Evolutionary conservation across 2,888 invertebrate species (phyloP).

Genomic region (Nysson spinosus): DNA sequence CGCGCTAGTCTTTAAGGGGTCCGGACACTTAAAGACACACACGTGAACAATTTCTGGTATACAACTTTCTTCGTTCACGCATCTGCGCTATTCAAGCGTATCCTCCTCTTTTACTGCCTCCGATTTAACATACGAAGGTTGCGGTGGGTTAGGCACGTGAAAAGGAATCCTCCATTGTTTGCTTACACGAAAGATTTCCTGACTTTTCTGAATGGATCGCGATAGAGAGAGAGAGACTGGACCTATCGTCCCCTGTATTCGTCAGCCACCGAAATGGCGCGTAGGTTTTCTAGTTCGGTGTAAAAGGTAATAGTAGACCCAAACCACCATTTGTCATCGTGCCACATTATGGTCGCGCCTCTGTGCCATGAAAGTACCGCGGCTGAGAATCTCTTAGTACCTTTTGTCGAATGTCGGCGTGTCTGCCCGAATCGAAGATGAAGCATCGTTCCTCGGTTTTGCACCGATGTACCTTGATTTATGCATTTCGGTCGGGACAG

Average conservation of each 20-base stretch:
- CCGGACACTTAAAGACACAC: not conserved
- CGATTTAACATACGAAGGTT: slow-evolving; percentile 19
- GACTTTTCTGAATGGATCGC: slow-evolving; percentile 35
- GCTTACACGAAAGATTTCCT: slow-evolving; percentile 55
- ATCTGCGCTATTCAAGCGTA: not conserved
- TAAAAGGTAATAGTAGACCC: slow-evolving; percentile 27
- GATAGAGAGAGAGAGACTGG: slow-evolving; percentile 10
- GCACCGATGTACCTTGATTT: slow-evolving; percentile 71
- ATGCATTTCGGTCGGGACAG: slow-evolving; percentile 67
- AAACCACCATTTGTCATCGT: slow-evolving; percentile 74
- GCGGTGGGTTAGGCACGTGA: slow-evolving; percentile 32
- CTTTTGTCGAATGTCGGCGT: slow-evolving; percentile 14
- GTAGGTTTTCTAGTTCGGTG: slow-evolving; percentile 45
- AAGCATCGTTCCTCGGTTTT: slow-evolving; percentile 71
- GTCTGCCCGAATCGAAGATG: slow-evolving; percentile 32
- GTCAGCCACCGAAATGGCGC: slow-evolving; percentile 55
- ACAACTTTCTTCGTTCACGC: too few species aligned
- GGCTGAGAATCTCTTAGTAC: slow-evolving; percentile 47
- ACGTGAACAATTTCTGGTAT: slow-evolving; percentile 1
- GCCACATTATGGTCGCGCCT: slow-evolving; percentile 75
- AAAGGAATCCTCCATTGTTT: slow-evolving; percentile 44
- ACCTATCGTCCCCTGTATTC: too few species aligned
- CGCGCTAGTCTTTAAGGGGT: not conserved
- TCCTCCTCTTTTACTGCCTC: slow-evolving; percentile 28
- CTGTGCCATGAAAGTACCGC: slow-evolving; percentile 62